phyloP scores from a whole-genome alignment of 2,888 invertebrate genomes.

The Muscina levida region DNA sequence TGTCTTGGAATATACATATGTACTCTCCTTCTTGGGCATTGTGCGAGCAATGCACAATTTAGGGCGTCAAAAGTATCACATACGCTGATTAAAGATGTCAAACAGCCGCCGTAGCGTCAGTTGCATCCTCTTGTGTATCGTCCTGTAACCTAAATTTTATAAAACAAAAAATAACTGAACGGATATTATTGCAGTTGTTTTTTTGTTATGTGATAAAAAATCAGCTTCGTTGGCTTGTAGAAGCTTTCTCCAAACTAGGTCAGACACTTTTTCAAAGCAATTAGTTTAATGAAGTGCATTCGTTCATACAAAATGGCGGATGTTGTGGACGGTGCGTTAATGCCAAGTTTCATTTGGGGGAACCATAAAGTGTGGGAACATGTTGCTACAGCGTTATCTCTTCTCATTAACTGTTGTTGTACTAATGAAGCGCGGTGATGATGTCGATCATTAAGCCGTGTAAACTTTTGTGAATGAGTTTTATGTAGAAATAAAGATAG shows the following conservation, averaged over 20 bases:
- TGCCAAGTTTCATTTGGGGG: too few relatives aligned
- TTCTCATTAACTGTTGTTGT: too few relatives aligned
- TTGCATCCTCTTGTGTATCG: neutral
- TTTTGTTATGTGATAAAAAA: neutral
- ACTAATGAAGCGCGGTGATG: too few relatives aligned
- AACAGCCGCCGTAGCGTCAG: neutral
- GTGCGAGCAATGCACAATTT: neutral
- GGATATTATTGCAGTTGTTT: neutral
- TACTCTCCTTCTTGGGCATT: too few relatives aligned
- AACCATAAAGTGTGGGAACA: too few relatives aligned
- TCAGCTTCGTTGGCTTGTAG: too few relatives aligned
- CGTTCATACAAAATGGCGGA: constrained; percentile 1
- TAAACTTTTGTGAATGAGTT: too few relatives aligned
- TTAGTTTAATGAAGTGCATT: constrained; percentile 29
- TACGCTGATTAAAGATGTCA: neutral
- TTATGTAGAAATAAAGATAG: too few relatives aligned
- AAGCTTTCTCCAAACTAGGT: neutral
- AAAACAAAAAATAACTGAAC: neutral
- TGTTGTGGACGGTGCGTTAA: too few relatives aligned
- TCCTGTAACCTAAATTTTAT: neutral
- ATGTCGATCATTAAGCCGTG: too few relatives aligned
- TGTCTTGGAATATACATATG: too few relatives aligned
- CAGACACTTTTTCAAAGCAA: constrained; percentile 34
- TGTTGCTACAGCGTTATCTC: too few relatives aligned
- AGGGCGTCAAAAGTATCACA: constrained; percentile 23